Evolutionary conservation across 2,113 vertebrate species (phyloP), one percentile per base, ranked within the genome.

Genomic region (Melospiza georgiana): DNA sequence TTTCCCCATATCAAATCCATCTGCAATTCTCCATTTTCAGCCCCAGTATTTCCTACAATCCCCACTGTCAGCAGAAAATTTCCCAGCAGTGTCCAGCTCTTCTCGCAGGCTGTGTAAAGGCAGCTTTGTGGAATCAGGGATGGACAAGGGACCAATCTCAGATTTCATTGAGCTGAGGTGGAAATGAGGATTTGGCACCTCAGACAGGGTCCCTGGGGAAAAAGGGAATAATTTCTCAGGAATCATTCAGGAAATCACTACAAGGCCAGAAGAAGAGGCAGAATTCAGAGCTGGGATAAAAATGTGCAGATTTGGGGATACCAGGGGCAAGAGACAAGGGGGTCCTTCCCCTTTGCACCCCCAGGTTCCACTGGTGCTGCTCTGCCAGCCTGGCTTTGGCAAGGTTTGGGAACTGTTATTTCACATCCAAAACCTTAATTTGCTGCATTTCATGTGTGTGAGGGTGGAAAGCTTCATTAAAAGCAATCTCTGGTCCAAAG

Each of bases 361-460:
- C 6, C 18, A 6, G 59, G 33, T 76, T 48, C 18, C 27, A 6
- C 44, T 61, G 9, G 41, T 2, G 10, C 63, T 67, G 49, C n/a
- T 75, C 23, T 54, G 48, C 28, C 78, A 78, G 88, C 30, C 62
- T 1, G 19, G 43, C 5, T 19, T 54, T 43, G 81, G 18, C 71
- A 81, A 66, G 9, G 15, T 31, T 88, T 78, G 39, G 10, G 55
- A 39, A 25, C 39, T 62, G 16, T 41, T 71, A 52, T 55, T 91
- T 87, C 80, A 48, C 69, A 46, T 82, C 78, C 59, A 28, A 39
- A 89, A 89, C 10, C 87, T 76, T 31, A 35, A 84, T 93, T 92
- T 82, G 49, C 52, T 63, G 1, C 33, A 67, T 90, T 90, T 72
- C 41, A 1, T 7, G 35, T 58, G 81, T 52, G 81, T 44, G 13